Evolutionary conservation across 2,888 invertebrate species (phyloP), one percentile per base, ranked within the genome.

Genomic region (Corythucha ciliata): DNA sequence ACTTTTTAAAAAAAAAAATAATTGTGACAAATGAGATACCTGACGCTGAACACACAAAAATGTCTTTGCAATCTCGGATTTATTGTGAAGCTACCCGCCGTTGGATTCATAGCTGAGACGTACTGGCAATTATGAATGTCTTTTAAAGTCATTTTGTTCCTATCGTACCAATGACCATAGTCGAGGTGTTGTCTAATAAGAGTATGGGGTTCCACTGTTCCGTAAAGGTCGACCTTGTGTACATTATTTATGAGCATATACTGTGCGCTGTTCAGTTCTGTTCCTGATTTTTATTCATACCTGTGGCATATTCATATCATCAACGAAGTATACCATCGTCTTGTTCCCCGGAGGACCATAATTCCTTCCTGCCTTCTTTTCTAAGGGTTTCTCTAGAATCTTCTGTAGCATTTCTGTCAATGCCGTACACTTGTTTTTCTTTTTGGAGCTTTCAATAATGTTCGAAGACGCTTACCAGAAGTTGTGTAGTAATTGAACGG

Each of bases 271-370:
- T n/a, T 10, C n/a, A 14, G 37, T 16, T 16, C 37, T 8, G 8
- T n/a, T n/a, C n/a, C n/a, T n/a, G n/a, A n/a, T n/a, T n/a, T n/a
- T n/a, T n/a, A n/a, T n/a, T n/a, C n/a, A 46, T 55, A 63, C 89
- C 75, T 92, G 92, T 1, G 96, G 94, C 93, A 96, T 96, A 66
- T 96, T 96, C 83, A 96, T 84, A 64, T 96, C 96, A 65, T 96
- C 96, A 54, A 96, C 83, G 66, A 96, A 96, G 68, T 93, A 96
- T 56, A 96, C 80, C 34, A 96, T 72, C 0, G 85, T 87, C 69
- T 93, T 92, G 63, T 82, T 92, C 12, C 94, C 93, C 0, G 93
- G 93, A 12, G 96, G 96, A 0, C 93, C 96, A 64, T 84, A 96
- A 70, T 93, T 94, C 57, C 92, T 75, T 6, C 90, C 88, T 8